Evolutionary conservation across 2,113 vertebrate genomes (phyloP).

Genomic region (Mus pahari): DNA sequence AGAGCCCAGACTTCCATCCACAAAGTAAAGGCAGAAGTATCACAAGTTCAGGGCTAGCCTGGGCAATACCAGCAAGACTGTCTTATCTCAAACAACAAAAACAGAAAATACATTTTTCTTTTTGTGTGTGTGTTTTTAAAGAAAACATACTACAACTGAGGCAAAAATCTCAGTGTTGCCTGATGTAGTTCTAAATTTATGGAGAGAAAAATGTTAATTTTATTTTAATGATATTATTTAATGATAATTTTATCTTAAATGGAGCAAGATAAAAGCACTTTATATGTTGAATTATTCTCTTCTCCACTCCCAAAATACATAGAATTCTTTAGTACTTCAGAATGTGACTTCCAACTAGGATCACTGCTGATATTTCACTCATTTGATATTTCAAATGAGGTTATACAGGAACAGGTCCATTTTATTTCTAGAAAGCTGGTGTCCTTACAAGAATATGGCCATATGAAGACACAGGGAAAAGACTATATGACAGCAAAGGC

Average conservation of each 20-base stretch:
- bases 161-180: neutral
- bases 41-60: neutral
- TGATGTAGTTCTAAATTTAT: neutral
- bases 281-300: neutral
- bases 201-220: neutral
- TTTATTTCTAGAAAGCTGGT: neutral
- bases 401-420: neutral
- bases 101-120: neutral
- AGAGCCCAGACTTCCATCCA: neutral
- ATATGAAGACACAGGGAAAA: conserved; percentile 6
- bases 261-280: neutral
- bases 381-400: neutral
- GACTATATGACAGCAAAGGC: neutral
- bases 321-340: neutral
- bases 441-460: neutral
- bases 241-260: neutral
- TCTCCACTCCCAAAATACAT: neutral
- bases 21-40: neutral
- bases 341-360: neutral
- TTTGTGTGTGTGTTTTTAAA: neutral
- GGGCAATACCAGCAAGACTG: neutral
- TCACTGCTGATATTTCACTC: neutral
- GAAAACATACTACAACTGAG: neutral
- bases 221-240: too few relatives aligned
- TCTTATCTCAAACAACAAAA: neutral